Conservation (phyloP, 1,140 invertebrate species). For the Drosophila ogumai region DNA sequence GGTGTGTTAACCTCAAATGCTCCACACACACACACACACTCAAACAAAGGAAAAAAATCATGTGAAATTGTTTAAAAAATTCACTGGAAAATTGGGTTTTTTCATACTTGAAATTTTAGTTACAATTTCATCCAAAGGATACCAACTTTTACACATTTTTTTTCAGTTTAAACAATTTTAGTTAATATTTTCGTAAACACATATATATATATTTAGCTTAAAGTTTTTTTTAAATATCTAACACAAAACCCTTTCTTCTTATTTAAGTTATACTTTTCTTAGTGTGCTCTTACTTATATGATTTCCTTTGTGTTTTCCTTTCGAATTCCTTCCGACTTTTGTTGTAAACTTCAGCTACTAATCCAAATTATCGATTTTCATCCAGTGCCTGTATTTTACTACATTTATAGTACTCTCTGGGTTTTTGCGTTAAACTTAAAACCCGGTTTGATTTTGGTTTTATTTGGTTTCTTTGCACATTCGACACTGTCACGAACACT, state of each 20-base stretch:
- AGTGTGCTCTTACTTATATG: constrained; percentile 56
- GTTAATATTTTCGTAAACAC: background rate
- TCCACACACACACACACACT: constrained; percentile 49
- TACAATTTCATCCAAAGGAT: too few species aligned
- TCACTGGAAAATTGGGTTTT: background rate
- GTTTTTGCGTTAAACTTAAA: constrained; percentile 25
- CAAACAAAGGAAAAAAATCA: constrained; percentile 13
- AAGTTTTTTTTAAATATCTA: background rate
- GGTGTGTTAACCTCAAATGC: constrained; percentile 84
- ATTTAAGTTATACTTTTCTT: background rate
- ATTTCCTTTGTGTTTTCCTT: constrained; percentile 32
- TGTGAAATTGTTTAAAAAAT: constrained; percentile 37
- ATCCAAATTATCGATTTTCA: constrained; percentile 80
- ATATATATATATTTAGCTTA: too few species aligned
- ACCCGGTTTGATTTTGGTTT: constrained; percentile 33
- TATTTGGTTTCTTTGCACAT: constrained; percentile 36
- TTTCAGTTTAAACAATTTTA: background rate
- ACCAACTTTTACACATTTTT: too few species aligned
- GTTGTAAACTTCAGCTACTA: constrained; percentile 64
- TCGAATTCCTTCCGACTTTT: constrained; percentile 24
- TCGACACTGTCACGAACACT: constrained; percentile 36
- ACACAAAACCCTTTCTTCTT: background rate
- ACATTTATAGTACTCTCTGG: constrained; percentile 32
- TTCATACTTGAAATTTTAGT: fast-evolving
- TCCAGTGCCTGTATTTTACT: constrained; percentile 44